Evolutionary conservation across 2,113 vertebrate species (phyloP), one percentile per base, ranked within the genome.

Genomic region (Corapipo altera): DNA sequence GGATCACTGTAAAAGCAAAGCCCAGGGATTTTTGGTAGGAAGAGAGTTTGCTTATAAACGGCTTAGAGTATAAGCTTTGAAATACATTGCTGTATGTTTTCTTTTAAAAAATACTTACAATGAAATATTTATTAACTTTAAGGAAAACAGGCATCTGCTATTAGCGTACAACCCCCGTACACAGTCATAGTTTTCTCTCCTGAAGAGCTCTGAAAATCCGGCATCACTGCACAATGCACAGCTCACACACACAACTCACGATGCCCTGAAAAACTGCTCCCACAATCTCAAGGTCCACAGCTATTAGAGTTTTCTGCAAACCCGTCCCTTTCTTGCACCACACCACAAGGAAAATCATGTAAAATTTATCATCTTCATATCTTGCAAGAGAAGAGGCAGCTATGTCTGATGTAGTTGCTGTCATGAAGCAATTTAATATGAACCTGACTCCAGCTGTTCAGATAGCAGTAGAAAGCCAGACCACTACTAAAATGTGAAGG

Each of bases 101-200:
- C 71, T 49, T 52, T 67, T 41, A 66, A 24, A 62, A 90, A 88
- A 66, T 17, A 32, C 33, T 94, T 49, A 79, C 44, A 91, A 61
- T 67, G 1, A 92, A 93, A 84, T 94, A 92, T 95, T 95, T 95
- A 85, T 62, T 75, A 89, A 59, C n/a, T 89, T 88, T 64, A 82
- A 67, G 75, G 76, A 96, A 94, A 96, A 83, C 70, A 91, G 52
- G 62, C 95, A 95, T 80, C 88, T 88, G 92, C 72, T 91, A 33
- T 91, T 44, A 88, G 75, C 1, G 5, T 67, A 65, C 64, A 93
- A 57, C 30, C 67, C 84, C 90, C 13, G 0, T 70, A 62, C 43
- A 16, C 0, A 88, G 72, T 79, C 79, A 66, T 1, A 57, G 76
- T 64, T 94, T 93, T 83, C 65, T 44, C 39, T 90, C 52, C 62